phyloP scores from a whole-genome alignment of 2,888 invertebrate species.

The Ernsta delagoae region DNA sequence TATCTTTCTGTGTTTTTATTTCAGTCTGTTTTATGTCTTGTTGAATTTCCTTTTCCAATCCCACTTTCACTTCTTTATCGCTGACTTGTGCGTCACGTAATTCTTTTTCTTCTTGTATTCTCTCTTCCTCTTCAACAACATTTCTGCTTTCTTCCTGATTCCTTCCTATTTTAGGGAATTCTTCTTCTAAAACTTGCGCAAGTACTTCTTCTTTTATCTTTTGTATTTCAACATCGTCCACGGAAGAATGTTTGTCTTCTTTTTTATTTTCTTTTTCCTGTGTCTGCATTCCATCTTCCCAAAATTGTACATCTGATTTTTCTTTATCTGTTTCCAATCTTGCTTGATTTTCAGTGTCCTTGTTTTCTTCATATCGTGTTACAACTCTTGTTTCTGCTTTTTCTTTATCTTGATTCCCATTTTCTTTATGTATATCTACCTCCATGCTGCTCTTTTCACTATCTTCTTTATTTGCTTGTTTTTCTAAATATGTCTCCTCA shows the following conservation, averaged over 20 bases:
- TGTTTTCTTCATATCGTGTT: background rate
- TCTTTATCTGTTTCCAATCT: conserved; percentile 42
- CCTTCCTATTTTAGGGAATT: no score
- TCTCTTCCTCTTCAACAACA: background rate
- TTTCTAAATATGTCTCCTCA: conserved; percentile 32
- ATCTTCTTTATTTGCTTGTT: conserved; percentile 30
- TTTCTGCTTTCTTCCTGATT: background rate
- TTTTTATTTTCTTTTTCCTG: background rate
- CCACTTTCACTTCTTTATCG: conserved; percentile 33
- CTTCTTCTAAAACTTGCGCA: no score
- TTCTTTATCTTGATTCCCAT: background rate
- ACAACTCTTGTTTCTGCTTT: background rate
- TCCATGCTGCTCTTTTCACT: background rate
- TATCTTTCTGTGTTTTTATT: conserved; percentile 5
- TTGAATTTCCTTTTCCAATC: conserved; percentile 9
- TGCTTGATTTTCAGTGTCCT: background rate
- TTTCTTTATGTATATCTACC: background rate
- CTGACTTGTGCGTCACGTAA: conserved; percentile 3
- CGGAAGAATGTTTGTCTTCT: background rate
- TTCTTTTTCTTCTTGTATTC: background rate
- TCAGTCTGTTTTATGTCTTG: background rate
- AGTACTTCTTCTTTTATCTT: no score
- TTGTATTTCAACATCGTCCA: background rate
- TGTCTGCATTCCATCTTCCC: background rate
- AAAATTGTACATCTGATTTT: conserved; percentile 14